Conservation (phyloP, 2,113 vertebrate genomes). For the Clarias magur region DNA sequence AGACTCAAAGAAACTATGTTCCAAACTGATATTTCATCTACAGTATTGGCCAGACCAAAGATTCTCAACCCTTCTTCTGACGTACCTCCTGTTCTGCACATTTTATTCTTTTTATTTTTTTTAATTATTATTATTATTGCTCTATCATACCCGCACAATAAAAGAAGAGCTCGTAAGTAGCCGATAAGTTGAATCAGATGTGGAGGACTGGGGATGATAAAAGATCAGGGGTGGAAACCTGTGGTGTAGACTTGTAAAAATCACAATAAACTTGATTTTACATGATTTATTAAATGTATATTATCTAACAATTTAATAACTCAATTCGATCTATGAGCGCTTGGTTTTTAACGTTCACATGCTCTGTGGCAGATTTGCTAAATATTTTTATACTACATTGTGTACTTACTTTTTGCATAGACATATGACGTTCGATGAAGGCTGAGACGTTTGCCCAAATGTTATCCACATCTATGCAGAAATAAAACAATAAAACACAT, state of each 20-base stretch:
- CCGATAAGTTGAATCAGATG: not conserved
- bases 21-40: not conserved
- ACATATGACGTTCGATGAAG: constrained; percentile 73
- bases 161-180: not conserved
- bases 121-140: not conserved
- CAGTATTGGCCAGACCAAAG: not conserved
- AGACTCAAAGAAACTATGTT: not conserved
- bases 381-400: not conserved
- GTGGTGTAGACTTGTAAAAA: not conserved
- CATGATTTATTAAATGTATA: not conserved
- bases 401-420: constrained; percentile 71
- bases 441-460: constrained; percentile 76
- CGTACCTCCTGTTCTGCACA: not conserved
- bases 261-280: not conserved
- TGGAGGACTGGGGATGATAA: not conserved
- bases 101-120: not conserved
- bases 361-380: not conserved
- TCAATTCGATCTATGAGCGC: not conserved
- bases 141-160: not conserved
- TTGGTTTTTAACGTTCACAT: not conserved
- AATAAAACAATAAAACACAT: constrained; percentile 40
- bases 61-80: not conserved
- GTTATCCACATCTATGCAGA: constrained; percentile 70
- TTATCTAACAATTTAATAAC: not conserved
- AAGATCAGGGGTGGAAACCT: not conserved